Evolutionary conservation across 2,888 invertebrate genomes (phyloP).

Genomic region (Alentia gelatinosa): DNA sequence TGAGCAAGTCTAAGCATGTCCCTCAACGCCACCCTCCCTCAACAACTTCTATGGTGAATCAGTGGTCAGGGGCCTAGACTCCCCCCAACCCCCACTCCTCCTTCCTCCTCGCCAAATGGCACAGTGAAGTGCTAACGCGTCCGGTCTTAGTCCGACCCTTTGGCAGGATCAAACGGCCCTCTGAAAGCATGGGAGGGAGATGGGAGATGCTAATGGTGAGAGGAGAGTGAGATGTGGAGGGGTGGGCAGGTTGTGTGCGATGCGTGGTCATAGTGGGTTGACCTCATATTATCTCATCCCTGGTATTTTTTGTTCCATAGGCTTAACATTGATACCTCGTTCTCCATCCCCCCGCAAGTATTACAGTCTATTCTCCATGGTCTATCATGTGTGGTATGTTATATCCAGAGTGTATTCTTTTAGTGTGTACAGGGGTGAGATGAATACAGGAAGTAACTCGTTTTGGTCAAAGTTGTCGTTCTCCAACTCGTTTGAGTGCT

Average conservation of each 20-base stretch:
- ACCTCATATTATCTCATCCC: too few species aligned
- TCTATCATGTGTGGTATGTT: too few species aligned
- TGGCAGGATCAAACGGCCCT: background rate
- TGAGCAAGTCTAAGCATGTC: too few species aligned
- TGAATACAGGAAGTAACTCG: too few species aligned
- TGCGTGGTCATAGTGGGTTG: background rate
- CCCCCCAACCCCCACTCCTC: background rate
- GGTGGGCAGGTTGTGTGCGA: background rate
- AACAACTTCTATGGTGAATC: background rate
- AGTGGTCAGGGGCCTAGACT: background rate
- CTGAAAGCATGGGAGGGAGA: background rate
- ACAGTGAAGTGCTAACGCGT: background rate
- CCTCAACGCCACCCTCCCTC: background rate
- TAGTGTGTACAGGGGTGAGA: too few species aligned
- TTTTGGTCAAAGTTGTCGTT: too few species aligned
- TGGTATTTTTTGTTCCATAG: too few species aligned
- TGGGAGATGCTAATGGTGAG: background rate
- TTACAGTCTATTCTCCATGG: too few species aligned
- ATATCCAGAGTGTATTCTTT: too few species aligned
- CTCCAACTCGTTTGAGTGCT: too few species aligned
- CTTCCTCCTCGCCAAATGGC: background rate
- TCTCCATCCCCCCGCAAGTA: too few species aligned
- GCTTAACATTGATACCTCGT: too few species aligned
- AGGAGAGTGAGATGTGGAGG: background rate
- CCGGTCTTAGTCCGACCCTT: background rate